A percentile compares a stretch with the other conserved stretches of the same genome.
Conservation (phyloP, 2,113 vertebrate genomes). For the Myodes glareolus region DNA sequence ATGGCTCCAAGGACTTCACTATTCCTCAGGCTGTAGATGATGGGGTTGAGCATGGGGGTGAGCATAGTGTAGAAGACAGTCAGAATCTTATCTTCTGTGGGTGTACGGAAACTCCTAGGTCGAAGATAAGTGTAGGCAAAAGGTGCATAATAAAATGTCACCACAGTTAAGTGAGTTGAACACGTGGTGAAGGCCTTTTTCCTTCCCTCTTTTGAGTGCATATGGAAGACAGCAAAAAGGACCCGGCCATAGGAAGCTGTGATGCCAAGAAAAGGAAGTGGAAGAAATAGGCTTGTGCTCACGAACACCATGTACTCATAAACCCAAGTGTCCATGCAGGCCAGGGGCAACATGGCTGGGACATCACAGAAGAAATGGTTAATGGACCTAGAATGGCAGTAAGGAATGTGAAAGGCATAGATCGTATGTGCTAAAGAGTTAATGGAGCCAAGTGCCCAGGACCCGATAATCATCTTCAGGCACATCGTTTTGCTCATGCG, state of each 20-base stretch:
- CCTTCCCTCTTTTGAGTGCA: constrained; percentile 35
- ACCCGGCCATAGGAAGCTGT: background rate
- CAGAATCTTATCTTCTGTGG: constrained; percentile 24
- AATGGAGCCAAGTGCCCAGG: constrained; percentile 56
- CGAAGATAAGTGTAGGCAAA: constrained; percentile 51
- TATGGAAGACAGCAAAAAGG: constrained; percentile 16
- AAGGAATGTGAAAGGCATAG: constrained; percentile 16
- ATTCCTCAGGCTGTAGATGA: constrained; percentile 35
- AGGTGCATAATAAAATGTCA: constrained; percentile 54
- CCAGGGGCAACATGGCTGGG: constrained; percentile 49
- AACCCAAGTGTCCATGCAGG: constrained; percentile 15
- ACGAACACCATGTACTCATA: constrained; percentile 8
- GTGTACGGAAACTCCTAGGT: background rate
- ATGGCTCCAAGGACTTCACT: background rate
- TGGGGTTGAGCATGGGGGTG: constrained; percentile 22
- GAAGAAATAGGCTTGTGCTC: background rate
- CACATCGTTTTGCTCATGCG: constrained; percentile 42
- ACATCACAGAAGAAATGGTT: constrained; percentile 20
- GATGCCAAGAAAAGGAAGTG: constrained; percentile 53
- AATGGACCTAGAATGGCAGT: background rate
- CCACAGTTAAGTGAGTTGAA: constrained; percentile 57
- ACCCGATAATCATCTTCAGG: constrained; percentile 17
- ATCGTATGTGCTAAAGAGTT: constrained; percentile 40
- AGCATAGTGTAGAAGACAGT: constrained; percentile 11
- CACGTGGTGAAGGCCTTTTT: constrained; percentile 31